These are phyloP conservation scores for Steatornis caripensis DNA, from an alignment of 2,113 vertebrate genomes.

Conservation along the genomic window DNA sequence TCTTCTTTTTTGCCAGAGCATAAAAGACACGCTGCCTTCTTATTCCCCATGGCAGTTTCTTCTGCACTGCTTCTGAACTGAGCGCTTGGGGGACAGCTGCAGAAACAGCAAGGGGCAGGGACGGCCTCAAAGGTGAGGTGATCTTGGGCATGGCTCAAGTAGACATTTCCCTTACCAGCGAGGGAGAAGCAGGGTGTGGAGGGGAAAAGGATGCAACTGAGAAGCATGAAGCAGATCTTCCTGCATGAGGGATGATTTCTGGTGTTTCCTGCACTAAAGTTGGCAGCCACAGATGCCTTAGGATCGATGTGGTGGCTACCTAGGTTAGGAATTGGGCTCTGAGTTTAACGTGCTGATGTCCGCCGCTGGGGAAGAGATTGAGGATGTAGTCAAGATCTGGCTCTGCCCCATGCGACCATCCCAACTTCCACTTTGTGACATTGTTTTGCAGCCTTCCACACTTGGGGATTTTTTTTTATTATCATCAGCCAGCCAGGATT, in stretches of 20 bases:
- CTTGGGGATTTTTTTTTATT: neutral
- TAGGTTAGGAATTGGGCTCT: neutral
- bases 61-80: neutral
- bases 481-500: neutral
- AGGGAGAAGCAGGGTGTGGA: neutral
- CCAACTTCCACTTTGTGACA: neutral
- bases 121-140: neutral
- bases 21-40: neutral
- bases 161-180: neutral
- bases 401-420: neutral
- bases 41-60: neutral
- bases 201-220: neutral
- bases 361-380: neutral
- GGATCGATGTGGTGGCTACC: neutral
- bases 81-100: neutral
- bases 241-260: neutral
- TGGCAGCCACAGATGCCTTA: neutral
- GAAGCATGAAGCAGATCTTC: neutral
- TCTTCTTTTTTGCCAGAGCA: accelerated
- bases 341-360: neutral
- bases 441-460: neutral
- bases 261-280: neutral
- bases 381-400: neutral
- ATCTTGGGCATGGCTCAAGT: neutral
- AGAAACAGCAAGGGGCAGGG: neutral